Evolutionary conservation across 2,888 invertebrate species (phyloP).

Genomic region (Dyspetes luteomarginatus): DNA sequence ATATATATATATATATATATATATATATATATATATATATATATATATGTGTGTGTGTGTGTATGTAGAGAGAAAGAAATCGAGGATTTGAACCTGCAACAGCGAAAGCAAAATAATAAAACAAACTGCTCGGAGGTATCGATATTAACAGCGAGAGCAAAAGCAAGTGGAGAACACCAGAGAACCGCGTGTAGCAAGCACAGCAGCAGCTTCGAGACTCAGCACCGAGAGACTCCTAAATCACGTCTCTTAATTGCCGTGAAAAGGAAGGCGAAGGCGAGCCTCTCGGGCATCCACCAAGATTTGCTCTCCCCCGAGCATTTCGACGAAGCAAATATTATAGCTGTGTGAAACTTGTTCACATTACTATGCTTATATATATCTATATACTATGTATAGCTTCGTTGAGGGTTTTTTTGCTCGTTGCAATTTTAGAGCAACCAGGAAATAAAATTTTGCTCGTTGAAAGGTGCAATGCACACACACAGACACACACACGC

Average conservation of each 20-base stretch:
- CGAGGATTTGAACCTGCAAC: slow-evolving; percentile 44
- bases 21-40: too few species aligned
- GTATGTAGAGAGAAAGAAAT: slow-evolving; percentile 9
- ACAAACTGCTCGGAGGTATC: slow-evolving; percentile 36
- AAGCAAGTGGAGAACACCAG: slow-evolving; percentile 57
- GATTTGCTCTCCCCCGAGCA: slow-evolving; percentile 35
- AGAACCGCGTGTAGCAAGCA: slow-evolving; percentile 29
- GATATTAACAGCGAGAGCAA: slow-evolving; percentile 50
- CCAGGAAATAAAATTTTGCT: slow-evolving; percentile 54
- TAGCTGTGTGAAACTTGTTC: slow-evolving; percentile 61
- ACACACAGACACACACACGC: too few species aligned
- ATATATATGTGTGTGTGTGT: too few species aligned
- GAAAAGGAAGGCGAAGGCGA: slow-evolving; percentile 57
- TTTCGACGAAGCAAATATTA: slow-evolving; percentile 61
- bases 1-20: too few species aligned
- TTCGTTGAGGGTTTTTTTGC: slow-evolving; percentile 6
- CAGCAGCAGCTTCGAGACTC: slow-evolving; percentile 51
- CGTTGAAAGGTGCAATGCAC: not conserved
- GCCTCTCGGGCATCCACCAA: slow-evolving; percentile 35
- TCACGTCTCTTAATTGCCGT: slow-evolving; percentile 74
- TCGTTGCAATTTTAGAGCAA: slow-evolving; percentile 51
- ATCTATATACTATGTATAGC: not conserved
- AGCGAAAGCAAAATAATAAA: slow-evolving; percentile 56
- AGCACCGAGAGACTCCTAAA: slow-evolving; percentile 69
- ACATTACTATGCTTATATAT: slow-evolving; percentile 7